A percentile compares a stretch with the other conserved stretches of the same genome.
These are phyloP conservation scores for Diprion similis DNA, from an alignment of 1,140 invertebrate genomes.

Conservation along the genomic window DNA sequence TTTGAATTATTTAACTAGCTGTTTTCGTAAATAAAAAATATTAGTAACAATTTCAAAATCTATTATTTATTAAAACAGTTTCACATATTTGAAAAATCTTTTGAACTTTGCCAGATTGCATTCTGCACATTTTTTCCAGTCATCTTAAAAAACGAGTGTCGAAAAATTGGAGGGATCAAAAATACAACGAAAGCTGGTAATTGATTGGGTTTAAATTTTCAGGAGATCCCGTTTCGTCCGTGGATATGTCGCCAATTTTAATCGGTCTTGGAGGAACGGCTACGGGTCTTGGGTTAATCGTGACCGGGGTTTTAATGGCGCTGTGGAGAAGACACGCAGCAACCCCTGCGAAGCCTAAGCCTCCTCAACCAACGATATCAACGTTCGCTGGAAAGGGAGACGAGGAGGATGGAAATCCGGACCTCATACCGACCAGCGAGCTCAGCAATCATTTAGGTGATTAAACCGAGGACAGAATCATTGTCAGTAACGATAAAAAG, in stretches of 20 bases:
- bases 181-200: neutral
- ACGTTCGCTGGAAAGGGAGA: conserved; percentile 55
- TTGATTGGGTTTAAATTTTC: conserved; percentile 16
- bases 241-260: conserved; percentile 69
- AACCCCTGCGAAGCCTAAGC: conserved; percentile 64
- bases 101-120: neutral
- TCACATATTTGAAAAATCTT: neutral
- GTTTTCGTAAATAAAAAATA: neutral
- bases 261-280: conserved; percentile 78
- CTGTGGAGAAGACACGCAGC: conserved; percentile 70
- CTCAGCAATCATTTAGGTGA: conserved; percentile 54
- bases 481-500: too few species aligned
- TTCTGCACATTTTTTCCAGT: conserved; percentile 14
- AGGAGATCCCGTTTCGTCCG: conserved; percentile 51
- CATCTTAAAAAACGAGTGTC: neutral
- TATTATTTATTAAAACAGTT: neutral
- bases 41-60: neutral
- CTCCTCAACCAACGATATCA: conserved; percentile 48
- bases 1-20: too few species aligned
- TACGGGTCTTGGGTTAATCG: conserved; percentile 74
- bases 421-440: conserved; percentile 57
- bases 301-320: conserved; percentile 77
- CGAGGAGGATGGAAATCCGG: conserved; percentile 59
- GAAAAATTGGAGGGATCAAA: neutral
- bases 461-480: conserved; percentile 26